These are phyloP conservation scores for Unio pictorum DNA, from an alignment of 2,888 invertebrate species.

Conservation along the genomic window DNA sequence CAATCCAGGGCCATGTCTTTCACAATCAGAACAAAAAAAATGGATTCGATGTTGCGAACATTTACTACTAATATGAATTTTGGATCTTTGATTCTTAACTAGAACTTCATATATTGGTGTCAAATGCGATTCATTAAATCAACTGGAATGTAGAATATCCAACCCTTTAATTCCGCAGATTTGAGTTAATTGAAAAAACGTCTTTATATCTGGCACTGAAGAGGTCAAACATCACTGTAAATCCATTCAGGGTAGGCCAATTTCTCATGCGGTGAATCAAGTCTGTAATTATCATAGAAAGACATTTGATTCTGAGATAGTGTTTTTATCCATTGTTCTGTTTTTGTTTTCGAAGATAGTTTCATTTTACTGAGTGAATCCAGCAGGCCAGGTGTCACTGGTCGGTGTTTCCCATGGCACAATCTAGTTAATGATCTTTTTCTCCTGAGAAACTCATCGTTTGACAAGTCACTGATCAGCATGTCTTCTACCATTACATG, in stretches of 20 bases:
- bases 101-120: no score
- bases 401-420: conserved; percentile 26
- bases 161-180: no score
- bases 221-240: conserved; percentile 15
- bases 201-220: no score
- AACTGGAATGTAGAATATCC: no score
- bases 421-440: conserved; percentile 20
- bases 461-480: conserved; percentile 4
- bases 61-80: no score
- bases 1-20: no score
- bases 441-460: conserved; percentile 27
- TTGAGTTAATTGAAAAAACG: no score
- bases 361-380: conserved; percentile 37
- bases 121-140: no score
- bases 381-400: conserved; percentile 43
- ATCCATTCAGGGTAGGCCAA: conserved; percentile 25
- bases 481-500: neutral
- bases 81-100: no score
- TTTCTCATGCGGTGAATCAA: conserved; percentile 19
- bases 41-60: no score
- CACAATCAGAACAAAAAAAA: no score
- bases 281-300: conserved; percentile 18
- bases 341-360: conserved; percentile 34
- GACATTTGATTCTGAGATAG: conserved; percentile 17
- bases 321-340: conserved; percentile 40